Evolutionary conservation across 2,113 vertebrate genomes (phyloP).

Genomic region (Aix galericulata): DNA sequence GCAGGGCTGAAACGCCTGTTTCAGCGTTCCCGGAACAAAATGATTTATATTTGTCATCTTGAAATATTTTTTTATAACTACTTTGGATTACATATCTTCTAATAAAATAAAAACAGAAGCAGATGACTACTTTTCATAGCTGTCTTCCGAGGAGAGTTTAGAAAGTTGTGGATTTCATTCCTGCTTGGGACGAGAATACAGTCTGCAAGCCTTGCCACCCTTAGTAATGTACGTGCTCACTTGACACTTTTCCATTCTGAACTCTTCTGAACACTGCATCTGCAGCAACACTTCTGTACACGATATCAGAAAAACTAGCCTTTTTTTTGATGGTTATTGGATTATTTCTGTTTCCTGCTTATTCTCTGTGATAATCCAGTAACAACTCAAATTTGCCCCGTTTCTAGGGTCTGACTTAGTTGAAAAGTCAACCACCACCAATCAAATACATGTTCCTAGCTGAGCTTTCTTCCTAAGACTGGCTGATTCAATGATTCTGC

Average conservation of each 20-base stretch:
- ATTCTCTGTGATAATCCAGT: neutral
- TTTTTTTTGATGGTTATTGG: neutral
- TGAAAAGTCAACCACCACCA: neutral
- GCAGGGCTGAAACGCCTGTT: neutral
- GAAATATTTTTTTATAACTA: neutral
- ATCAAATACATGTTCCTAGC: neutral
- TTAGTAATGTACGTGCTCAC: neutral
- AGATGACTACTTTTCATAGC: neutral
- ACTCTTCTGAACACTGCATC: neutral
- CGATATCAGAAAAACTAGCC: neutral
- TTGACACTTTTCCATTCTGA: neutral
- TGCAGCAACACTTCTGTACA: neutral
- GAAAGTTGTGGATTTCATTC: neutral
- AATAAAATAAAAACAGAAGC: neutral
- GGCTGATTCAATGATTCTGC: neutral
- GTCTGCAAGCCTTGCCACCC: neutral
- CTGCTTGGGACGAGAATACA: neutral
- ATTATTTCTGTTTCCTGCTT: neutral
- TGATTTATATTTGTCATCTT: neutral
- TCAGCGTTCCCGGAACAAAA: neutral
- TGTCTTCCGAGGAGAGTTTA: neutral
- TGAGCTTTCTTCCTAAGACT: neutral
- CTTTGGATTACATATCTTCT: neutral
- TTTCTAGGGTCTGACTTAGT: neutral
- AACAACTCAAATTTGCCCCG: neutral